These are phyloP conservation scores for Spermophilus dauricus DNA, from an alignment of 2,113 vertebrate species.

Conservation along the genomic window DNA sequence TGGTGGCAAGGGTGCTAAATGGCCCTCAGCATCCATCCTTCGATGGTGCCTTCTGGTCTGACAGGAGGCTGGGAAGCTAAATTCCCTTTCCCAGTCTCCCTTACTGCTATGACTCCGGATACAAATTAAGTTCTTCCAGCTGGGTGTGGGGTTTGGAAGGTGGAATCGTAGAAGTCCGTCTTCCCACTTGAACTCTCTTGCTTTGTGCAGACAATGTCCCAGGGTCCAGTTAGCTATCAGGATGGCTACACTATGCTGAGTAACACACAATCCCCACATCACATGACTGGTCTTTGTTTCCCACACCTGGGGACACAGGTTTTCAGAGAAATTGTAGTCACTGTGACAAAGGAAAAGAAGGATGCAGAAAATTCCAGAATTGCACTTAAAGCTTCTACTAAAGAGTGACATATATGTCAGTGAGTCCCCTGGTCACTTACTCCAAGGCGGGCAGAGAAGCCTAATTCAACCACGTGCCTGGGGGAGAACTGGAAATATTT, in stretches of 20 bases:
- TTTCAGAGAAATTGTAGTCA: background rate
- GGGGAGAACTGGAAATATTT: background rate
- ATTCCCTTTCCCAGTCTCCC: background rate
- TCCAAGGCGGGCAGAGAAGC: background rate
- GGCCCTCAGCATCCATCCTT: background rate
- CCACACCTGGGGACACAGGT: background rate
- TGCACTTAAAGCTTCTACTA: background rate
- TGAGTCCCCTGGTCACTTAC: constrained; percentile 7
- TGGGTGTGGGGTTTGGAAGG: background rate
- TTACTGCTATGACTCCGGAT: background rate
- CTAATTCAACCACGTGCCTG: background rate
- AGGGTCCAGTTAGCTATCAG: too few relatives aligned
- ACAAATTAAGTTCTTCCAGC: background rate
- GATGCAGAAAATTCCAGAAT: background rate
- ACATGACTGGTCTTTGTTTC: background rate
- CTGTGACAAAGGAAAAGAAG: background rate
- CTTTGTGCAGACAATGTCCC: background rate
- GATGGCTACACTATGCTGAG: background rate
- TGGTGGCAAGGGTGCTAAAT: background rate
- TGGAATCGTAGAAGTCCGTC: background rate
- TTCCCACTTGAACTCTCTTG: background rate
- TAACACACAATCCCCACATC: background rate
- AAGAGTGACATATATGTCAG: background rate
- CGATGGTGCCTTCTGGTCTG: background rate
- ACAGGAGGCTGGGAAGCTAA: background rate